Base-by-base conservation (phyloP, 2,113 vertebrate genomes). In the Gymnocephalus cernua region DNA sequence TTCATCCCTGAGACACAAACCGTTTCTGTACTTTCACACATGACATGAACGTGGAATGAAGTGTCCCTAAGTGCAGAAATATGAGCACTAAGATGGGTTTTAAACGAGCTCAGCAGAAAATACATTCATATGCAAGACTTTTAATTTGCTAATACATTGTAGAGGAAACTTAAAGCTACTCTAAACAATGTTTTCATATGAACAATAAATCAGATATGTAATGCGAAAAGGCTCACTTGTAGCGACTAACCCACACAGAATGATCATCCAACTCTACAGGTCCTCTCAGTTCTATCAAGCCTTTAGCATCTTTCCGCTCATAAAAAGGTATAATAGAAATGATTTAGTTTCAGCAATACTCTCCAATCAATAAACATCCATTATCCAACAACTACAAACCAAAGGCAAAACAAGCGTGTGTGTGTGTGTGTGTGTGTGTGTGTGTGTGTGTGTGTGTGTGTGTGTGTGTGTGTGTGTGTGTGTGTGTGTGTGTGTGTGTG, bases 1-100 rank as follows among this genome's bases (percentile, higher is more conserved):
- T 15, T 38, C 47, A 53, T 15, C 23, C 32, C 29, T 69, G 50
- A 68, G 80, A 59, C 61, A 45, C 14, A 61, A 74, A 19, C 19
- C 61, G 12, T 61, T 61, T 45, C 25, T 68, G 13, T 10, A 25
- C 54, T 57, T 2, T 6, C 35, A 56, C 35, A 35, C 56, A 68
- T 38, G 19, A 6, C n/a, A 64, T 27, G 29, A 74, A 35, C 21
- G 8, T 38, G 38, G 5, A 38, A 9, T 38, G 2, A 69, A 51
- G 41, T 62, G 56, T 38, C 44, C 25, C 14, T 12, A 14, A 54
- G 25, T 67, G 38, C 27, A 65, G 29, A 44, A 57, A 45, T 32
- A 53, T 66, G 23, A 73, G 6, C 2, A 35, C 16, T 1, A 50
- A 59, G 3, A 29, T n/a, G 14, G 0, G 47, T 58, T 67, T 83